Evolutionary conservation across 1,140 invertebrate species (phyloP).

Genomic region (Dendroctonus ponderosae): DNA sequence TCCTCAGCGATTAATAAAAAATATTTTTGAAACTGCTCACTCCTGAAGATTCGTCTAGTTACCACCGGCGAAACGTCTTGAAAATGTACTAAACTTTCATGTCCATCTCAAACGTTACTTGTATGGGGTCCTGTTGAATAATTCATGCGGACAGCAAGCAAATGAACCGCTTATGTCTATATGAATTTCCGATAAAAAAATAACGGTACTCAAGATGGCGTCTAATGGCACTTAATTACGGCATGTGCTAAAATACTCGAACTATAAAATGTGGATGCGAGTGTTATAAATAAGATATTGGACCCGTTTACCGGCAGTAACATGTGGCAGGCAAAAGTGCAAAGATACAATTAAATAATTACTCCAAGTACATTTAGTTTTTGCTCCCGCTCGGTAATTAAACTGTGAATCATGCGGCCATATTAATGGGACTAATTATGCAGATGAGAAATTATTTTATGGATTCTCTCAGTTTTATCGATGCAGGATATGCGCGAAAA

Average conservation of each 20-base stretch:
- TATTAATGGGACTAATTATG: conserved; percentile 15
- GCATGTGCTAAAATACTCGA: conserved; percentile 22
- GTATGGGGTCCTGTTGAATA: too few relatives aligned
- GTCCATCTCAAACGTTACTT: too few relatives aligned
- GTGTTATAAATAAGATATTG: conserved; percentile 24
- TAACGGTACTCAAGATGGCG: conserved; percentile 18
- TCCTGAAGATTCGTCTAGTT: too few relatives aligned
- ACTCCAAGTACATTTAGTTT: conserved; percentile 3
- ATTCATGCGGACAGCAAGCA: too few relatives aligned
- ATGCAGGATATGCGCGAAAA: not conserved
- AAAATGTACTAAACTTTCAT: too few relatives aligned
- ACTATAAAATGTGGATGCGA: conserved; percentile 15
- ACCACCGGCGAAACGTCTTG: too few relatives aligned
- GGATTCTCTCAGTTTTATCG: conserved; percentile 2
- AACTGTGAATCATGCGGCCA: conserved; percentile 11
- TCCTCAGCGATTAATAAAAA: too few relatives aligned
- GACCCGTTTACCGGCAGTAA: conserved; percentile 11
- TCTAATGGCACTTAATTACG: conserved; percentile 24
- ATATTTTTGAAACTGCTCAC: too few relatives aligned
- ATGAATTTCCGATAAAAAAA: conserved; percentile 10
- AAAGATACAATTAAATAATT: conserved; percentile 27
- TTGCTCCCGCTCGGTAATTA: conserved; percentile 4
- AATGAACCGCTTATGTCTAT: too few relatives aligned
- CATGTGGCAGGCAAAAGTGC: conserved; percentile 24
- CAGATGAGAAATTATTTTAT: conserved; percentile 15